A percentile compares a stretch with the other conserved stretches of the same genome.
phyloP scores from a whole-genome alignment of 2,113 vertebrate species.

The Hylia prasina region DNA sequence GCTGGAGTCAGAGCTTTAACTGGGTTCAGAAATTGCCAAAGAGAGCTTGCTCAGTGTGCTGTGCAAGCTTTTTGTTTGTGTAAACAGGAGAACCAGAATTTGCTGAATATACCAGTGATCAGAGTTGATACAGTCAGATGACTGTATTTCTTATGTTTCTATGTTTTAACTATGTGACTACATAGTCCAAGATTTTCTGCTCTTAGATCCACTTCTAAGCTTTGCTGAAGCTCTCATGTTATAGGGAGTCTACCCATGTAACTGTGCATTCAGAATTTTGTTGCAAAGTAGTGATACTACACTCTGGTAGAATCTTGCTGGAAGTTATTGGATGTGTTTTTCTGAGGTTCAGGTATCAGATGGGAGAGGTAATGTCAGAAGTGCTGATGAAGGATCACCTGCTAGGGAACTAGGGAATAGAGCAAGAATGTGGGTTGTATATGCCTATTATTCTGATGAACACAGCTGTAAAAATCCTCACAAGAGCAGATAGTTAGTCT shows the following conservation, averaged over 20 bases:
- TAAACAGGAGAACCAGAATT: neutral
- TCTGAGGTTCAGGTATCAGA: neutral
- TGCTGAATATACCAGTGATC: neutral
- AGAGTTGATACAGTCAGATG: neutral
- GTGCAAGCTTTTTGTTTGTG: neutral
- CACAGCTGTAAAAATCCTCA: neutral
- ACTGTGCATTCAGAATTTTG: neutral
- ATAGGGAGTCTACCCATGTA: neutral
- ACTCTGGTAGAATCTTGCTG: neutral
- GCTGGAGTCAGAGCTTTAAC: neutral
- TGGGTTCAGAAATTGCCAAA: neutral
- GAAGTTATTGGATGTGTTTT: neutral
- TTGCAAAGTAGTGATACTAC: neutral
- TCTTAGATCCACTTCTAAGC: neutral
- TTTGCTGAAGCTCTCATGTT: neutral
- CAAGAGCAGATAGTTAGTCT: neutral
- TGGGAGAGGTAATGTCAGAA: neutral
- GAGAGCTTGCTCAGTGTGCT: neutral
- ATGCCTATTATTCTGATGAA: neutral
- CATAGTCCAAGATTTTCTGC: neutral
- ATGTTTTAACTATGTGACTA: neutral
- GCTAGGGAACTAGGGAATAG: neutral
- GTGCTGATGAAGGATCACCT: neutral
- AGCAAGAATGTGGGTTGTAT: neutral
- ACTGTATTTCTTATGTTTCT: neutral